A percentile compares a stretch with the other conserved stretches of the same genome.
Conservation (phyloP, 2,113 vertebrate genomes). For the Halcyon malimbica region DNA sequence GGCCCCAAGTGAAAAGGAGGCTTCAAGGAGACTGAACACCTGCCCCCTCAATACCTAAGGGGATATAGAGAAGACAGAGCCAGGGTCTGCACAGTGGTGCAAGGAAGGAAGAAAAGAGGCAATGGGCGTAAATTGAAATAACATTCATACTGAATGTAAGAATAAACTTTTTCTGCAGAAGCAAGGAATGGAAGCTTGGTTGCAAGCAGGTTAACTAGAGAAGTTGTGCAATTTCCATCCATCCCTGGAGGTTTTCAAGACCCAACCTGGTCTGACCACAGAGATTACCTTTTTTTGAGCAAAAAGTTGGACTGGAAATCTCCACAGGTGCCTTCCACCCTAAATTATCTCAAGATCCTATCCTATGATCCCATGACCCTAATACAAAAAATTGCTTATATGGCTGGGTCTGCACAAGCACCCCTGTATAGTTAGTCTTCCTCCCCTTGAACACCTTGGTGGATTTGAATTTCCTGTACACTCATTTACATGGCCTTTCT, state of each 20-base stretch:
- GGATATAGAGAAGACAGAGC: not conserved
- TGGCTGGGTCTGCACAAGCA: not conserved
- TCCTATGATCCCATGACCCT: not conserved
- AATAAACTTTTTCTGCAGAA: not conserved
- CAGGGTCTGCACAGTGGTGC: not conserved
- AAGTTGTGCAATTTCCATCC: not conserved
- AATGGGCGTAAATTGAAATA: not conserved
- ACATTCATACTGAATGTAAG: not conserved
- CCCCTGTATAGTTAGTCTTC: not conserved
- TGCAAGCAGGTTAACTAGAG: not conserved
- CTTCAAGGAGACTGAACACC: not conserved
- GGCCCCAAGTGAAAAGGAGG: not conserved
- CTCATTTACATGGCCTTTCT: not conserved
- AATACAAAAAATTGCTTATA: not conserved
- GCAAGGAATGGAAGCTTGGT: not conserved
- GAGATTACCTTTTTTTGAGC: not conserved
- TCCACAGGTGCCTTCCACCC: not conserved
- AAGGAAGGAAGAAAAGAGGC: not conserved
- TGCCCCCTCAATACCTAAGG: rapidly evolving
- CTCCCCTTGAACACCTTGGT: not conserved
- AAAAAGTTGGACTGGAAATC: not conserved
- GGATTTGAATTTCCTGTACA: not conserved
- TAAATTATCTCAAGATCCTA: not conserved
- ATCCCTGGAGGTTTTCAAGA: not conserved
- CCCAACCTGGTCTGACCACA: not conserved